A percentile compares a stretch with the other conserved stretches of the same genome.
Evolutionary conservation across 2,797 vertebrate genomes (phyloP).

Genomic region (Sebastes oblongus): DNA sequence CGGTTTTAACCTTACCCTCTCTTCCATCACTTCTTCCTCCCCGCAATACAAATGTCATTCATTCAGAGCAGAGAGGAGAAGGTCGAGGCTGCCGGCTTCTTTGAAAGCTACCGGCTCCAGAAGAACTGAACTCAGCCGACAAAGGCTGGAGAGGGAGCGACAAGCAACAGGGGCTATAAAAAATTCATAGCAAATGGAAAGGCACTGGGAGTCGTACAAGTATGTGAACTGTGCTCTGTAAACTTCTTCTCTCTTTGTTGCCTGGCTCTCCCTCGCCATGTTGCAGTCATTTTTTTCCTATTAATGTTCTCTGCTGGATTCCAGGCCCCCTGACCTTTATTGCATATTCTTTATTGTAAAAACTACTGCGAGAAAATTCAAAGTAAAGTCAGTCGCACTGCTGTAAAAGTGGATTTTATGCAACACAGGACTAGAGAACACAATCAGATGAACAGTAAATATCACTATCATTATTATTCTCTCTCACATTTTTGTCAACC

Average conservation of each 20-base stretch:
- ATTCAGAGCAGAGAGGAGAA: conserved; percentile 53
- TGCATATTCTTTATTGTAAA: conserved; percentile 3
- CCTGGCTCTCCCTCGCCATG: background rate
- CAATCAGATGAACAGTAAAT: background rate
- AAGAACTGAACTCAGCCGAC: conserved; percentile 47
- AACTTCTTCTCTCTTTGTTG: conserved; percentile 45
- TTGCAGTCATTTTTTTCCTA: conserved; percentile 23
- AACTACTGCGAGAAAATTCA: background rate
- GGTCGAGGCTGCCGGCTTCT: conserved; percentile 58
- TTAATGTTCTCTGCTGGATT: conserved; percentile 16
- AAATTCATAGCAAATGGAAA: conserved; percentile 63
- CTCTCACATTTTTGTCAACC: background rate
- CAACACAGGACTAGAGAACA: background rate
- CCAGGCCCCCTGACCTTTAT: conserved; percentile 3
- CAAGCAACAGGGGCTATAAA: conserved; percentile 66
- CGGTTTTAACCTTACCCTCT: conserved; percentile 31
- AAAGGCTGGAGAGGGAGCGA: conserved; percentile 47
- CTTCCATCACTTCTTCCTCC: conserved; percentile 19
- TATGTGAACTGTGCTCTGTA: conserved; percentile 48
- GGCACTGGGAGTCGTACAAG: conserved; percentile 35
- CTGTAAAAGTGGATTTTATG: background rate
- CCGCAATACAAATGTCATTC: conserved; percentile 60
- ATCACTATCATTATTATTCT: background rate
- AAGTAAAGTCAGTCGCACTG: background rate
- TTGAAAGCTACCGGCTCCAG: conserved; percentile 42